These are phyloP conservation scores for Drosophila mojavensis DNA, from an alignment of 1,140 invertebrate species.

Conservation along the genomic window DNA sequence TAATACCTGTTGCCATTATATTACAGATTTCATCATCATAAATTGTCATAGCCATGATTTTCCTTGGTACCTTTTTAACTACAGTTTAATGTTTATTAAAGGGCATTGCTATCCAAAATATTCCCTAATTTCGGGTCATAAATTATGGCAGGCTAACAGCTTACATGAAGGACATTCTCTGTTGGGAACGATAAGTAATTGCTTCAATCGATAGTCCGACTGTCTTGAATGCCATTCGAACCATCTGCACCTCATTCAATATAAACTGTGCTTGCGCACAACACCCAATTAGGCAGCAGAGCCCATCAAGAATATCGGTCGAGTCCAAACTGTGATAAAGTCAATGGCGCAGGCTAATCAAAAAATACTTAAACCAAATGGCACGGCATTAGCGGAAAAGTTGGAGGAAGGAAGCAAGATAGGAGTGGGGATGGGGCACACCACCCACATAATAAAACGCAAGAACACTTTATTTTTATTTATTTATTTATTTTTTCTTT, in stretches of 20 bases:
- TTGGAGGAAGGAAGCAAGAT: neutral
- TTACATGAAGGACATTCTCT: neutral
- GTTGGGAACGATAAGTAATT: conserved; percentile 7
- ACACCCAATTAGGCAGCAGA: conserved; percentile 20
- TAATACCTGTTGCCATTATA: too few species aligned
- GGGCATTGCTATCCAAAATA: neutral
- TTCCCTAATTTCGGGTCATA: neutral
- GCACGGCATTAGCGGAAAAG: conserved; percentile 45
- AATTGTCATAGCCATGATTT: neutral
- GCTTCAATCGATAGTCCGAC: conserved; percentile 3
- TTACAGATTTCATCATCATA: too few species aligned
- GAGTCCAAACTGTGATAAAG: conserved; percentile 2
- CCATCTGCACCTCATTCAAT: conserved; percentile 18
- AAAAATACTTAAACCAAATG: conserved; percentile 70
- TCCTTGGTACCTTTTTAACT: neutral
- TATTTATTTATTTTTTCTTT: conserved; percentile 1
- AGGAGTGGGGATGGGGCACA: neutral
- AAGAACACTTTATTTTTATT: conserved; percentile 25
- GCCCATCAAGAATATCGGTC: conserved; percentile 1
- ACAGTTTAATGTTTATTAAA: neutral
- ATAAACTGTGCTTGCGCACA: conserved; percentile 31
- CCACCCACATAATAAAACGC: conserved; percentile 23
- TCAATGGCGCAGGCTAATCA: conserved; percentile 58
- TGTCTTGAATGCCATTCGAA: neutral
- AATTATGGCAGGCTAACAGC: neutral